A percentile compares a stretch with the other conserved stretches of the same genome.
Conservation (phyloP, 30 jellyfish, hydroid and myxozoan genomes). For the Cassiopea andromeda region DNA sequence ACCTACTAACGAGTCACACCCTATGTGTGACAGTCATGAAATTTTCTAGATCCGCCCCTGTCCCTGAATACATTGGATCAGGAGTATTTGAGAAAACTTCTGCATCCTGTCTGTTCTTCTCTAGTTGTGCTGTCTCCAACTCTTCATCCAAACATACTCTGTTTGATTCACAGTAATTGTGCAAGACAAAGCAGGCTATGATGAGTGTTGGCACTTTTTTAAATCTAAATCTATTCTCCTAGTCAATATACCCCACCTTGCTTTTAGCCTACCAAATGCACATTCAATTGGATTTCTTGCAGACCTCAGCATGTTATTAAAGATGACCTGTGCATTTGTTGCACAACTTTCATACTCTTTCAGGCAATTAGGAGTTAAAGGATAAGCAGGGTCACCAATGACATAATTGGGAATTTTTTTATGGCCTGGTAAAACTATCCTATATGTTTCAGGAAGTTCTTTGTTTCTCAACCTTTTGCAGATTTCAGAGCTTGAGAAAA, state of each 20-base stretch:
- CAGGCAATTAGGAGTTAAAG: constrained; percentile 66
- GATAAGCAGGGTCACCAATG: constrained; percentile 81
- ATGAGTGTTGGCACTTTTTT: constrained; percentile 32
- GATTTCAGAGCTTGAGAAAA: constrained; percentile 47
- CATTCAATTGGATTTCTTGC: constrained; percentile 72
- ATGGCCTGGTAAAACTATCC: not conserved
- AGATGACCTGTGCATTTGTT: constrained; percentile 45
- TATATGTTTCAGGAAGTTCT: constrained; percentile 16
- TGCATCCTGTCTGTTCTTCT: not conserved
- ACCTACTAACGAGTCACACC: too few species aligned
- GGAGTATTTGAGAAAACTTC: not conserved
- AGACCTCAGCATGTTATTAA: constrained; percentile 50
- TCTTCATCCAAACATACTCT: constrained; percentile 20
- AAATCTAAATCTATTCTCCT: constrained; percentile 33
- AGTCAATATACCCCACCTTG: constrained; percentile 47
- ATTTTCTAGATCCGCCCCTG: too few species aligned
- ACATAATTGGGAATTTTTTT: constrained; percentile 37
- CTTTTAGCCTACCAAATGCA: constrained; percentile 77
- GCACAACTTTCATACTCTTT: constrained; percentile 39
- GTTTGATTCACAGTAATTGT: constrained; percentile 31
- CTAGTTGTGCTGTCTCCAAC: not conserved
- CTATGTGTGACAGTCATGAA: too few species aligned
- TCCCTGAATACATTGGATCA: constrained; percentile 26
- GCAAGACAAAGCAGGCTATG: constrained; percentile 47
- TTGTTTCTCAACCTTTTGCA: constrained; percentile 10